A percentile compares a stretch with the other conserved stretches of the same genome.
Evolutionary conservation across 2,113 vertebrate genomes (phyloP).

Genomic region (Grallaria varia): DNA sequence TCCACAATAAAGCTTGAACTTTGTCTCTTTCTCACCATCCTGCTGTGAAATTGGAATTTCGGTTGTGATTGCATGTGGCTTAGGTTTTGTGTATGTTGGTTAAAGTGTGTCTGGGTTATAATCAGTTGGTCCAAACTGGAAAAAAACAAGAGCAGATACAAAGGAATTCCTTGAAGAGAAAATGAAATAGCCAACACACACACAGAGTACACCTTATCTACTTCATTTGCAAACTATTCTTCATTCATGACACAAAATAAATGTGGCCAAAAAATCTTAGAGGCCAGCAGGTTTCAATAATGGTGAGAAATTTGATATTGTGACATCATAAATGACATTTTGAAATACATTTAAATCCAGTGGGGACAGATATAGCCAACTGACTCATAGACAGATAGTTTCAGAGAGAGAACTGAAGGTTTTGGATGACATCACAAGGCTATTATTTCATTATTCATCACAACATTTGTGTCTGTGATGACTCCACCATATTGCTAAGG

Average conservation of each 20-base stretch:
- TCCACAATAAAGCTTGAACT: slow-evolving; percentile 13
- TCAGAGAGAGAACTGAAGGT: background rate
- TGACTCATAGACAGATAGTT: background rate
- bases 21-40: slow-evolving; percentile 20
- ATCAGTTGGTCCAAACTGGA: background rate
- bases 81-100: background rate
- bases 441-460: background rate
- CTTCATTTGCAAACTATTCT: background rate
- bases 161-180: background rate
- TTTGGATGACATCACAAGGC: background rate
- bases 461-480: background rate
- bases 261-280: background rate
- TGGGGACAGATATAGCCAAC: background rate
- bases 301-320: background rate
- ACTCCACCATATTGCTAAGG: background rate
- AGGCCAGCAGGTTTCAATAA: background rate
- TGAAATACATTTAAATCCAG: background rate
- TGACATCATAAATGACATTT: background rate
- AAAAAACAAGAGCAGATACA: background rate
- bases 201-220: background rate
- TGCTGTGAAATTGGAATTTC: slow-evolving; percentile 28
- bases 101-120: background rate
- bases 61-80: background rate
- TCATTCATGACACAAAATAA: background rate
- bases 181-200: background rate